phyloP scores from a whole-genome alignment of 2,113 vertebrate species.

The Rhea pennata region DNA sequence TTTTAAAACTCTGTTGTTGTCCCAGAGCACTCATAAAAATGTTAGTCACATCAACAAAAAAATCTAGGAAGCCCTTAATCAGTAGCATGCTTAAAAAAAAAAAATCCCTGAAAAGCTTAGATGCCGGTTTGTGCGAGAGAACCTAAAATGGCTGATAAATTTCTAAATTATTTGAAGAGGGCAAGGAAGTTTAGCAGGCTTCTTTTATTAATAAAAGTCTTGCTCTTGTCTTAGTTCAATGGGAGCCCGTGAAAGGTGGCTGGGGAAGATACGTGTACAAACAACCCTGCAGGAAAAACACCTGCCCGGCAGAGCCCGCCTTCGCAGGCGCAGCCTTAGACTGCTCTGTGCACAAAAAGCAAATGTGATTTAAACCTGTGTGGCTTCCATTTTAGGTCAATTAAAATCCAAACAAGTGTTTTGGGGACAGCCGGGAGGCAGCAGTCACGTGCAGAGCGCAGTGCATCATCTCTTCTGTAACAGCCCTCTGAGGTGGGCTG shows the following conservation, averaged over 20 bases:
- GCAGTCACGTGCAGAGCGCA: background rate
- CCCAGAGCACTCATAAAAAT: conserved; percentile 26
- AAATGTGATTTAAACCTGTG: background rate
- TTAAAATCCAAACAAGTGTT: background rate
- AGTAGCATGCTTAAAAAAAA: background rate
- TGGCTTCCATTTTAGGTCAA: background rate
- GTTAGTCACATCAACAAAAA: background rate
- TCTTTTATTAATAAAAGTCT: background rate
- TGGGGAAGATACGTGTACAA: background rate
- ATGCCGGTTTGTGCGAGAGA: background rate
- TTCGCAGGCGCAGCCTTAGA: background rate
- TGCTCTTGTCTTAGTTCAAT: background rate
- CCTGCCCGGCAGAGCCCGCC: background rate
- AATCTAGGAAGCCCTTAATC: background rate
- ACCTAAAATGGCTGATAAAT: background rate
- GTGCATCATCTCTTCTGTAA: background rate
- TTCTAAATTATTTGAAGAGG: background rate
- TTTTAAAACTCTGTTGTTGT: background rate
- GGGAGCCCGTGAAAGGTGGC: background rate
- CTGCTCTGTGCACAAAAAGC: background rate
- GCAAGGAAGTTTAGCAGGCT: background rate
- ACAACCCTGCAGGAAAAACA: background rate
- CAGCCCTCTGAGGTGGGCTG: background rate
- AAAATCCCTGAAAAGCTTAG: background rate
- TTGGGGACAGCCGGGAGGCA: background rate